Evolutionary conservation across 2,797 vertebrate genomes (phyloP).

Genomic region (Sparus aurata): DNA sequence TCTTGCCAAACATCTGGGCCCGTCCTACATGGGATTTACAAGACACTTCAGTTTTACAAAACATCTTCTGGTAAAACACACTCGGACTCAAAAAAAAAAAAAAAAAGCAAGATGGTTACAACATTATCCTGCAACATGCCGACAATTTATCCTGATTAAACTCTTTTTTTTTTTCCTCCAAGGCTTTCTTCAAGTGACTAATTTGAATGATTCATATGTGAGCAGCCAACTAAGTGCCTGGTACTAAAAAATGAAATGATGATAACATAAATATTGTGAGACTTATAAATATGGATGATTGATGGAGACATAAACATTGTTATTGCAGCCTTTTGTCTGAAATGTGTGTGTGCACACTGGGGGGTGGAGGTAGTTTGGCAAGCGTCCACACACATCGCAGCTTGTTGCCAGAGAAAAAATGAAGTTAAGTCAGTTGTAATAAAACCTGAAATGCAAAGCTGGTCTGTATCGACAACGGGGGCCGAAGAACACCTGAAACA

Average conservation of each 20-base stretch:
- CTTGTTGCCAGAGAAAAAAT: conserved; percentile 38
- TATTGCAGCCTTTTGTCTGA: background rate
- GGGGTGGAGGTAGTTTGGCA: conserved; percentile 19
- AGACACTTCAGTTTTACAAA: background rate
- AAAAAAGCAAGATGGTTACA: background rate
- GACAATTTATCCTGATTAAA: background rate
- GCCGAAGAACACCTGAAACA: background rate
- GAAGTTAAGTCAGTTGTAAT: conserved; percentile 45
- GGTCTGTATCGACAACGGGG: background rate
- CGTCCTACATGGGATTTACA: background rate
- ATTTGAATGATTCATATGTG: background rate
- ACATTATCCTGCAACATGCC: background rate
- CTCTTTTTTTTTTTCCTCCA: background rate
- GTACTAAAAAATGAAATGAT: conserved; percentile 6
- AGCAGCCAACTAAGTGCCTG: background rate
- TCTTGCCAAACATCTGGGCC: background rate
- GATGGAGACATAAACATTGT: conserved; percentile 20
- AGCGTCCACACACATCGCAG: conserved; percentile 26
- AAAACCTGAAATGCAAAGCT: conserved; percentile 46
- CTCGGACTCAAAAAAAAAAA: background rate
- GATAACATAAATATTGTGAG: conserved; percentile 16
- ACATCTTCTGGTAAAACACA: background rate
- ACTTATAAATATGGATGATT: conserved; percentile 8
- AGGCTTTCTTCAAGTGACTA: background rate
- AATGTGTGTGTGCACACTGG: background rate